phyloP scores from a whole-genome alignment of 2,888 invertebrate species.

The Andrena trimmerana region DNA sequence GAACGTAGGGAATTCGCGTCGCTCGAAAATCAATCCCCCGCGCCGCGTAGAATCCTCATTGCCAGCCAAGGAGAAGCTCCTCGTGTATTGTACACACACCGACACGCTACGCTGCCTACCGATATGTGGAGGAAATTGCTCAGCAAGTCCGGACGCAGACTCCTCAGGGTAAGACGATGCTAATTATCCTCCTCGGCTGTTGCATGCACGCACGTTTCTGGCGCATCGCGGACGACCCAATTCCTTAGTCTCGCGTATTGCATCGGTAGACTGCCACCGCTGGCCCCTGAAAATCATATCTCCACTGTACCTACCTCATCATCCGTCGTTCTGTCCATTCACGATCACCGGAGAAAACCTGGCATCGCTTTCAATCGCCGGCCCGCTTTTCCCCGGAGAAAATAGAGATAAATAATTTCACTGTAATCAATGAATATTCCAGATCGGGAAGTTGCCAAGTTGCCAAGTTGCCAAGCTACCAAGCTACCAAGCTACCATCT shows the following conservation, averaged over 20 bases:
- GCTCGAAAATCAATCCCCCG: slow-evolving; percentile 65
- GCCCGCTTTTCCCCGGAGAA: too few relatives aligned
- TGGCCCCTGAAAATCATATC: not conserved
- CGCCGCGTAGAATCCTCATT: slow-evolving; percentile 26
- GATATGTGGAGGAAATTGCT: slow-evolving; percentile 81
- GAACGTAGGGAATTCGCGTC: slow-evolving; percentile 38
- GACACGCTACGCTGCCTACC: not conserved
- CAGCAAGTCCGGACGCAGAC: slow-evolving; percentile 81
- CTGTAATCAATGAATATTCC: too few relatives aligned
- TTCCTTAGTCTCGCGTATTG: slow-evolving; percentile 39
- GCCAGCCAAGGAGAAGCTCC: slow-evolving; percentile 1
- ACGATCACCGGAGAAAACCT: too few relatives aligned
- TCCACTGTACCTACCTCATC: not conserved
- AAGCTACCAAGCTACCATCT: too few relatives aligned
- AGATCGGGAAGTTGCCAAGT: too few relatives aligned
- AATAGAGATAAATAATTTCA: too few relatives aligned
- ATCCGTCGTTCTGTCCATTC: too few relatives aligned
- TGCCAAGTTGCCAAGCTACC: not conserved
- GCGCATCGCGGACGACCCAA: slow-evolving; percentile 59
- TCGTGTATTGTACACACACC: not conserved
- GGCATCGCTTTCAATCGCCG: too few relatives aligned
- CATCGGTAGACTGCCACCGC: slow-evolving; percentile 26
- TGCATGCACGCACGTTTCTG: slow-evolving; percentile 50
- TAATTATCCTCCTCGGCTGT: slow-evolving; percentile 29
- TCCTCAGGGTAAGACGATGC: slow-evolving; percentile 79